Conservation (phyloP, 92 coral and sea anemone genomes). For the Porites rus region DNA sequence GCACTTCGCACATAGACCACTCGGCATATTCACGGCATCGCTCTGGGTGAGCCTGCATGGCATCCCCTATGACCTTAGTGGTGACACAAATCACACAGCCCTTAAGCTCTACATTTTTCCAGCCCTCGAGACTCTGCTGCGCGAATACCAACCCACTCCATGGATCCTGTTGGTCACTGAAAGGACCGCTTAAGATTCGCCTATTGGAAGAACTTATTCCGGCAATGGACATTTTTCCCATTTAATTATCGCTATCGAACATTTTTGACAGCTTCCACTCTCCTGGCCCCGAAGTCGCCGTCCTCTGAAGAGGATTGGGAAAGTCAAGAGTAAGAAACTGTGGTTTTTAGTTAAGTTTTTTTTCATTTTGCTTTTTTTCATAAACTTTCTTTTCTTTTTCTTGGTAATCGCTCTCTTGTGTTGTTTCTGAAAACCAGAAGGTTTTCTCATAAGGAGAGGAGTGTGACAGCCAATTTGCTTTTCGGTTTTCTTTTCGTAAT, state of each 20-base stretch:
- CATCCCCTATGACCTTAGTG: not conserved
- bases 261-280: not conserved
- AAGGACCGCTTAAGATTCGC: not conserved
- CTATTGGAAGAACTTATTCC: not conserved
- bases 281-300: no score
- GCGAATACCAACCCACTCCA: not conserved
- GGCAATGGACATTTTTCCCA: not conserved
- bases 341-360: not conserved
- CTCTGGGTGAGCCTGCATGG: not conserved
- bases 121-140: no score
- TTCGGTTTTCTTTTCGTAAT: no score
- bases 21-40: not conserved
- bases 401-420: no score
- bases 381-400: no score
- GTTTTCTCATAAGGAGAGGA: not conserved
- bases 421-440: not conserved
- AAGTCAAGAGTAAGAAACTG: no score
- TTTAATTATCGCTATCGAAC: not conserved
- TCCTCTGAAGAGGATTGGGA: no score
- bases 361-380: no score
- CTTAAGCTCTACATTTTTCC: not conserved
- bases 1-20: not conserved
- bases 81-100: not conserved
- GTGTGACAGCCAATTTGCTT: no score
- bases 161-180: not conserved